Conservation (phyloP, 1,140 invertebrate genomes). For the Archivesica marissinica region DNA sequence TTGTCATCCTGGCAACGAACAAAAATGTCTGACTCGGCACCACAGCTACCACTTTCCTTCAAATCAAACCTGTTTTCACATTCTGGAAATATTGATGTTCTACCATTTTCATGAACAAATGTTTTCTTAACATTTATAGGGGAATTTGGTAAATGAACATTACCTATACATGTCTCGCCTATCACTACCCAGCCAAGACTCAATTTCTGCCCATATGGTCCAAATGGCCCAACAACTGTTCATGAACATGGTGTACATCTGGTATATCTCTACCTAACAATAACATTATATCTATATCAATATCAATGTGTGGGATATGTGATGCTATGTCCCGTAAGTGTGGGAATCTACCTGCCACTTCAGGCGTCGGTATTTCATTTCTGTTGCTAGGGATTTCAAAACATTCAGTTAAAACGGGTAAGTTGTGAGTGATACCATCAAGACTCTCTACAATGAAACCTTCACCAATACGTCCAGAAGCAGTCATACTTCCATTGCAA, state of each 20-base stretch:
- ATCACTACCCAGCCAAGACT: constrained; percentile 57
- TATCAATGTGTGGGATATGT: constrained; percentile 46
- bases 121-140: constrained; percentile 55
- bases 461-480: too few relatives aligned
- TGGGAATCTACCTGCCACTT: constrained; percentile 25
- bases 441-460: too few relatives aligned
- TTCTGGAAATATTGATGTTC: constrained; percentile 37
- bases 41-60: constrained; percentile 1
- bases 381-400: constrained; percentile 63
- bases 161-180: constrained; percentile 58
- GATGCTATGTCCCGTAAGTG: constrained; percentile 46
- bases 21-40: constrained; percentile 14
- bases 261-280: constrained; percentile 61
- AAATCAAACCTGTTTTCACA: constrained; percentile 48
- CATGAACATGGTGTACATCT: background rate
- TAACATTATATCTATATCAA: constrained; percentile 49
- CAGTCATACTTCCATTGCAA: too few relatives aligned
- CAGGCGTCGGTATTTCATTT: constrained; percentile 63
- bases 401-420: too few relatives aligned
- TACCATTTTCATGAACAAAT: constrained; percentile 19
- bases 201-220: constrained; percentile 56
- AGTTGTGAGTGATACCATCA: too few relatives aligned
- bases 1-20: constrained; percentile 9
- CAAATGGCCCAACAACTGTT: constrained; percentile 41
- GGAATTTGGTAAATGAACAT: constrained; percentile 46